Percentiles rank a stretch among this genome's conserved stretches.
Evolutionary conservation across 1,140 invertebrate genomes (phyloP).

Genomic region (Achroia grisella): DNA sequence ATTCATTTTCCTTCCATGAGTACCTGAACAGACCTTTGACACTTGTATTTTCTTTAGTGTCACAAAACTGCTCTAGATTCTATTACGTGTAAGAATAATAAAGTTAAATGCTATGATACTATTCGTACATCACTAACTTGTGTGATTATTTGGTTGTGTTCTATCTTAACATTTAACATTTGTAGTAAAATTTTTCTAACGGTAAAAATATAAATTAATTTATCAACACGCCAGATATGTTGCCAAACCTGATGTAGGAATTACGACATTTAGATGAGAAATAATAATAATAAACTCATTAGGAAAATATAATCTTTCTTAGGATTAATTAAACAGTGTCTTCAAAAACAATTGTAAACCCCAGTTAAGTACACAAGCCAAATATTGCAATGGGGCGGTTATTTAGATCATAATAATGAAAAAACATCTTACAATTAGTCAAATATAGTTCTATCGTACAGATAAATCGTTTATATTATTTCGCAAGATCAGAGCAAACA

Average conservation of each 20-base stretch:
- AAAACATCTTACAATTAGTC: constrained; percentile 6
- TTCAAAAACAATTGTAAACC: constrained; percentile 43
- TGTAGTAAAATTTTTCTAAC: constrained; percentile 26
- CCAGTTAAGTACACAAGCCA: constrained; percentile 13
- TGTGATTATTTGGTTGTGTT: constrained; percentile 71
- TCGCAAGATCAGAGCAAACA: constrained; percentile 21
- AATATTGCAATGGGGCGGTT: constrained; percentile 20
- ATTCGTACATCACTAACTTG: constrained; percentile 47
- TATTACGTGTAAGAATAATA: constrained; percentile 11
- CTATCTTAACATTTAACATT: constrained; percentile 54
- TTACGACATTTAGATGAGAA: constrained; percentile 34
- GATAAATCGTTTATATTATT: constrained; percentile 15
- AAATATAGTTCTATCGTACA: constrained; percentile 6
- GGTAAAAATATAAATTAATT: constrained; percentile 10
- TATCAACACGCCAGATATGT: constrained; percentile 5
- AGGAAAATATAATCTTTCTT: constrained; percentile 35
- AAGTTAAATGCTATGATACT: constrained; percentile 6
- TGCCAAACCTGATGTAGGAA: constrained; percentile 42
- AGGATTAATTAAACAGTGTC: constrained; percentile 45
- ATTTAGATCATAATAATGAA: constrained; percentile 30
- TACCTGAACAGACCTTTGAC: constrained; percentile 42
- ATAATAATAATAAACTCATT: constrained; percentile 29
- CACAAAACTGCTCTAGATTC: constrained; percentile 7
- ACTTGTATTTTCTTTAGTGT: constrained; percentile 8
- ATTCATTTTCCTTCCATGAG: constrained; percentile 45